Conservation (phyloP, 2,888 invertebrate genomes). For the Plebejus melissa region DNA sequence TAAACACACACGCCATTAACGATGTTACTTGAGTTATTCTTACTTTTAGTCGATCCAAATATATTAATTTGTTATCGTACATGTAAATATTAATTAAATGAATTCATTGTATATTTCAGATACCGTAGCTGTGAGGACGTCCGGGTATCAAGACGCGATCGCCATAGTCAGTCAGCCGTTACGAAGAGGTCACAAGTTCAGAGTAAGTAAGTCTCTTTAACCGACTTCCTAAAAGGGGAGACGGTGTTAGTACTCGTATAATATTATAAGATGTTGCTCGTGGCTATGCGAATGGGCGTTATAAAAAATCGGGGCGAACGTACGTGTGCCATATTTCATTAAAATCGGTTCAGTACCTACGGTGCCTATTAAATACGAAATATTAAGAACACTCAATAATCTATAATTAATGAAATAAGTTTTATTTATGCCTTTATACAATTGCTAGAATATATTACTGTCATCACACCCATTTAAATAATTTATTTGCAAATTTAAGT, state of each 20-base stretch:
- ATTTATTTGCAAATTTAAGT: background rate
- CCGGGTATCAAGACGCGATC: slow-evolving; percentile 91
- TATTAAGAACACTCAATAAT: too few relatives aligned
- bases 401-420: too few relatives aligned
- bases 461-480: background rate
- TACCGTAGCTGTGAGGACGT: slow-evolving; percentile 83
- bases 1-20: too few relatives aligned
- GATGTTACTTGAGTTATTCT: too few relatives aligned
- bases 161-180: slow-evolving; percentile 84
- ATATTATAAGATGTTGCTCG: too few relatives aligned
- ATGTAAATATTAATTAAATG: background rate
- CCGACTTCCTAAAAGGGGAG: background rate
- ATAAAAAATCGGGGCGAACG: background rate
- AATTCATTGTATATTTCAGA: slow-evolving; percentile 47
- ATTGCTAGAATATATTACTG: background rate
- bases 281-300: background rate
- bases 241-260: too few relatives aligned
- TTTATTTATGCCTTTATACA: background rate
- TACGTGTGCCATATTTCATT: too few relatives aligned
- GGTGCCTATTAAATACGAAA: too few relatives aligned
- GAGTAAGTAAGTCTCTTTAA: slow-evolving; percentile 66
- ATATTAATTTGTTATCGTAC: too few relatives aligned
- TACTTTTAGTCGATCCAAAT: too few relatives aligned
- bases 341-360: too few relatives aligned
- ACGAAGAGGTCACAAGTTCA: slow-evolving; percentile 82